These are phyloP conservation scores for Pseudopipra pipra DNA, from an alignment of 2,113 vertebrate species.

Conservation along the genomic window DNA sequence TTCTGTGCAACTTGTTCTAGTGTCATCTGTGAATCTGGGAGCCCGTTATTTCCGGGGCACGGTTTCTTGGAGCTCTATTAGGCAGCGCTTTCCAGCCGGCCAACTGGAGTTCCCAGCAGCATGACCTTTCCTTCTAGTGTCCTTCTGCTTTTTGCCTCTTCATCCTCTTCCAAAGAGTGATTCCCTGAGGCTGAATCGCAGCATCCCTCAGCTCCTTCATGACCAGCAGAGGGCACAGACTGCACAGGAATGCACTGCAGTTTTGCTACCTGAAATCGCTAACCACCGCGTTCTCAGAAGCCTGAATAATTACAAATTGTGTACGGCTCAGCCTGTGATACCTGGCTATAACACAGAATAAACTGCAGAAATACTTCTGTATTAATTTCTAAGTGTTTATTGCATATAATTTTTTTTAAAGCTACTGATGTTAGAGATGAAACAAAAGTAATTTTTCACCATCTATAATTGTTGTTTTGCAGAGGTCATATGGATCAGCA, in stretches of 20 bases:
- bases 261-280: accelerated
- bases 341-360: neutral
- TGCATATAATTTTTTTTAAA: neutral
- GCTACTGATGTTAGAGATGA: neutral
- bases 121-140: neutral
- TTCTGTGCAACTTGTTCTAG: neutral
- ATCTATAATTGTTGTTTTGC: neutral
- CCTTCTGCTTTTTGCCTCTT: neutral
- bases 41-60: neutral
- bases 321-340: neutral
- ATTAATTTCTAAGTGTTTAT: neutral
- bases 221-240: slow-evolving; percentile 41
- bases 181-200: neutral
- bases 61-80: neutral
- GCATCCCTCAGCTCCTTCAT: neutral
- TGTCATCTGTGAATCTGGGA: neutral
- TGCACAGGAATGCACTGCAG: neutral
- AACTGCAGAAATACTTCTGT: neutral
- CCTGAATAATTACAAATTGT: neutral
- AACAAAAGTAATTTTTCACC: neutral
- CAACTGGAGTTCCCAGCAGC: neutral
- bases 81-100: neutral
- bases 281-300: no score
- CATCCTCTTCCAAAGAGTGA: accelerated
- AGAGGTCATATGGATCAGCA: neutral